Evolutionary conservation across 1,140 invertebrate species (phyloP).

Genomic region (Procambarus virginalis): DNA sequence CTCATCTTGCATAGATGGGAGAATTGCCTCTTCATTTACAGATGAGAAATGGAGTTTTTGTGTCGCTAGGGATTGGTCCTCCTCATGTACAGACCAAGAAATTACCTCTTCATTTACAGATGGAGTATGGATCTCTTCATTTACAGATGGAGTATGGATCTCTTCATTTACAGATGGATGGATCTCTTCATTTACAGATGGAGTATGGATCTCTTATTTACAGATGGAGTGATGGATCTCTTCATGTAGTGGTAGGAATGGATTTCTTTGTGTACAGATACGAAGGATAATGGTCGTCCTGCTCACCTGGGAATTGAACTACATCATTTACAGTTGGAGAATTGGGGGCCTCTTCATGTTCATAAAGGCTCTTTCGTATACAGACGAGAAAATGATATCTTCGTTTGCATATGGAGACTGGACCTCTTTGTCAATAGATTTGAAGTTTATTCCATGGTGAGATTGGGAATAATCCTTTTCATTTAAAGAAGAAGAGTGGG

Average conservation of each 20-base stretch:
- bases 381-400: background rate
- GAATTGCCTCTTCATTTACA: background rate
- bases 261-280: background rate
- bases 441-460: too few relatives aligned
- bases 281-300: background rate
- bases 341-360: background rate
- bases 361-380: background rate
- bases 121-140: too few relatives aligned
- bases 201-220: background rate
- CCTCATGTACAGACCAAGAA: background rate
- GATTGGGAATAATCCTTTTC: too few relatives aligned
- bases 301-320: background rate
- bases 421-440: too few relatives aligned
- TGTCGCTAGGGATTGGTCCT: too few relatives aligned
- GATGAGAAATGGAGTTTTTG: background rate
- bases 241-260: background rate
- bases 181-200: background rate
- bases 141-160: background rate
- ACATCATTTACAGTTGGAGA: constrained; percentile 2
- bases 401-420: background rate
- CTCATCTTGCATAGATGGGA: background rate
- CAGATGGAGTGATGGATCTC: background rate
- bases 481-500: too few relatives aligned
- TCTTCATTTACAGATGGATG: background rate
- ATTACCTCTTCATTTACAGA: background rate